Percentiles rank a stretch among this genome's conserved stretches.
These are phyloP conservation scores for Hoplodrina ambigua DNA, from an alignment of 2,888 invertebrate genomes.

Conservation along the genomic window DNA sequence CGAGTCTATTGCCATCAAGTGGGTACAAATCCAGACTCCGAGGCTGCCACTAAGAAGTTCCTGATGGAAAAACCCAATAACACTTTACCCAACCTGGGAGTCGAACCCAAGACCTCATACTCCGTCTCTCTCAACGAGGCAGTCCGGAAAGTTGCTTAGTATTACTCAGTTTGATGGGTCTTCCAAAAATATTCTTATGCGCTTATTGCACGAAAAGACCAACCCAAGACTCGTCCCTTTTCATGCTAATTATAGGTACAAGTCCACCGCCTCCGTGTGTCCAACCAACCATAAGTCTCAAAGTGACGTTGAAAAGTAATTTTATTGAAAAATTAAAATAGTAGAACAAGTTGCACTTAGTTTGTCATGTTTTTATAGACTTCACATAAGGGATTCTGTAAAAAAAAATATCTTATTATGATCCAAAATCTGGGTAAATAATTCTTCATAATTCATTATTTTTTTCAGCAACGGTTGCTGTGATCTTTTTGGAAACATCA, in stretches of 20 bases:
- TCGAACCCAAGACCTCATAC: no score
- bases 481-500: slow-evolving; percentile 8
- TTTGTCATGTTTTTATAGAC: slow-evolving; percentile 1
- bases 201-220: background rate
- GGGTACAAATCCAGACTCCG: no score
- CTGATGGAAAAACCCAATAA: no score
- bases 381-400: background rate
- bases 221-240: background rate
- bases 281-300: slow-evolving; percentile 4
- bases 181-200: background rate
- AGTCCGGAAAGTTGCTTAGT: no score
- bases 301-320: background rate
- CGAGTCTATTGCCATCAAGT: no score
- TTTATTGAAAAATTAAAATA: background rate
- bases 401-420: slow-evolving; percentile 12
- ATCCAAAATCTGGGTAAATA: background rate
- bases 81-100: no score
- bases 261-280: background rate
- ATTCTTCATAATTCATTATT: background rate
- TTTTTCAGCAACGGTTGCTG: slow-evolving; percentile 1
- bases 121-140: no score
- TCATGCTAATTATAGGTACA: background rate
- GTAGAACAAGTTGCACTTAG: background rate
- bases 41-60: no score
- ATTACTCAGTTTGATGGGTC: no score